Evolutionary conservation across 2,888 invertebrate species (phyloP).

Genomic region (Crematogaster levior): DNA sequence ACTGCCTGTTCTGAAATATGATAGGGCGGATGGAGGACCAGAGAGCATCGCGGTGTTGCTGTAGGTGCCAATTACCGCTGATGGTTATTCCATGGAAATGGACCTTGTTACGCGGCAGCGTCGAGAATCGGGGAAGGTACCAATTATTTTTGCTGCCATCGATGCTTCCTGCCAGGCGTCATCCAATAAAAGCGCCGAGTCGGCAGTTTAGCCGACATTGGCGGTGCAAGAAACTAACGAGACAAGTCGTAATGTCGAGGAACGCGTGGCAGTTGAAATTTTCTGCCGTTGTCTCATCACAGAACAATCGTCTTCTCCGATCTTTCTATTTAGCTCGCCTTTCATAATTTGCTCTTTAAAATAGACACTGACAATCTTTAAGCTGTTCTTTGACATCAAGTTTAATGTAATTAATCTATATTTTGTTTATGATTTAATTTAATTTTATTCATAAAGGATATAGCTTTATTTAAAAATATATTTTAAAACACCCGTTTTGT

Average conservation of each 20-base stretch:
- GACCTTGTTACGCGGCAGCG: conserved; percentile 83
- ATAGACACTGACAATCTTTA: not conserved
- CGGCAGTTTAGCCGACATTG: conserved; percentile 65
- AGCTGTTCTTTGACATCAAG: not conserved
- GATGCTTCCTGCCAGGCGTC: conserved; percentile 75
- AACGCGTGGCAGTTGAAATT: conserved; percentile 47
- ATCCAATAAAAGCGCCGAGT: conserved; percentile 73
- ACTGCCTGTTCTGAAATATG: conserved; percentile 81
- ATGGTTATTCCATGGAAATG: conserved; percentile 85
- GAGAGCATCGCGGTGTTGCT: conserved; percentile 75
- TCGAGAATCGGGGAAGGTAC: conserved; percentile 81
- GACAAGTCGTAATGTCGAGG: conserved; percentile 65
- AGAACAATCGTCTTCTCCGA: conserved; percentile 10
- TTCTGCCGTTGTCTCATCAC: conserved; percentile 10
- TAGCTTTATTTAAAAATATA: not conserved
- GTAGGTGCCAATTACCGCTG: conserved; percentile 85
- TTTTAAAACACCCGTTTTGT: not conserved
- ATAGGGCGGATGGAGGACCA: conserved; percentile 75
- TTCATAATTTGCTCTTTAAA: not conserved
- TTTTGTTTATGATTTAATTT: not conserved
- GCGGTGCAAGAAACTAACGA: conserved; percentile 69
- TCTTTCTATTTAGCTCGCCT: not conserved
- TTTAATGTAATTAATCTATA: not conserved
- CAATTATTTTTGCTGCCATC: conserved; percentile 83
- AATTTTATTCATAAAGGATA: conserved; percentile 1